Base-by-base conservation (phyloP, 2,113 vertebrate species). In the Podarcis raffonei region DNA sequence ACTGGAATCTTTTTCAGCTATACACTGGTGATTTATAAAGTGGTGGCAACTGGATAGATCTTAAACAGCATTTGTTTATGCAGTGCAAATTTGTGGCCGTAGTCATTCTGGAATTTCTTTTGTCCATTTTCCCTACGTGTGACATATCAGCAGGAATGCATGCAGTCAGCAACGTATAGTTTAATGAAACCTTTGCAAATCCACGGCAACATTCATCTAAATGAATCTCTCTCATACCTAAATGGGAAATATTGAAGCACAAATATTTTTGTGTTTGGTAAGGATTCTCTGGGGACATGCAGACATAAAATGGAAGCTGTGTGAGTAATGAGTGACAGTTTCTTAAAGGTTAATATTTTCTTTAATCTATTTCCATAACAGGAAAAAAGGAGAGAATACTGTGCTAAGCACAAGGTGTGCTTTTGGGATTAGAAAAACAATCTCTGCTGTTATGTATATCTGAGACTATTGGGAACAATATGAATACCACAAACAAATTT, bases 261-360 rank as follows among this genome's bases (percentile, higher is more conserved):
- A 97, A 97, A 97, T 96, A 96, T 96, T 97, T 97, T 96, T 96
- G 90, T 96, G 83, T 97, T 96, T 93, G 93, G 93, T 93, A 94
- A 87, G 88, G 85, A 87, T 93, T 96, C 96, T 96, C 96, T 83
- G 2, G 96, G 96, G 97, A 97, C 91, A 94, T 81, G 37, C 57
- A 90, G 65, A 95, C 89, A 94, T 90, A 95, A 94, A 95, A 95
- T 95, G 90, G 94, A 95, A 94, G 90, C 90, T 91, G 35, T 88
- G 68, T 93, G 94, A 97, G 83, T 96, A 97, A 97, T 97, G 96
- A 97, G 90, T 97, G 97, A 97, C 96, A 97, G 97, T 96, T 97
- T 96, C 96, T 96, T 97, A 98, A 97, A 97, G 96, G 96, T 97
- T 97, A 97, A 97, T 98, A 97, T 97, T 96, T 97, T 94, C 96